These are phyloP conservation scores for Brachionus manjavacas DNA, from an alignment of 1,140 invertebrate species.

Conservation along the genomic window DNA sequence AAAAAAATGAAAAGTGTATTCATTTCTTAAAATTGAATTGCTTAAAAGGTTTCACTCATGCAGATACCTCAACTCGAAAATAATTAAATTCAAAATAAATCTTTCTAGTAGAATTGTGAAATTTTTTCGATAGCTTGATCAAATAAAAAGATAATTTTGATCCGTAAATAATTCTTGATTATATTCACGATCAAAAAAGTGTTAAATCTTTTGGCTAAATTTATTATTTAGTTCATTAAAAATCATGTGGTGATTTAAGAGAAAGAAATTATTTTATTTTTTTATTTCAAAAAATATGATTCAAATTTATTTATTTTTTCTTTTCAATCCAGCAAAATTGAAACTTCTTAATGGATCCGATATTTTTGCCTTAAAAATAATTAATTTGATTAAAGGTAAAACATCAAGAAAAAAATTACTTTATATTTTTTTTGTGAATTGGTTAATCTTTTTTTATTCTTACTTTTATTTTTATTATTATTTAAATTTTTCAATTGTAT, in stretches of 20 bases:
- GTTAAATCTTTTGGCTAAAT: no score
- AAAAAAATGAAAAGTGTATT: no score
- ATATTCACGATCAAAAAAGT: no score
- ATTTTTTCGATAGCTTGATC: no score
- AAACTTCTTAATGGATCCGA: slow-evolving; percentile 37
- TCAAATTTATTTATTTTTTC: slow-evolving; percentile 27
- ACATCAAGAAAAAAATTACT: background rate
- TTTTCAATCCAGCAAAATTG: slow-evolving; percentile 34
- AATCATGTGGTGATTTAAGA: background rate
- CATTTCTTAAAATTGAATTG: no score
- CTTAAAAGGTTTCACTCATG: no score
- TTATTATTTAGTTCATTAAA: background rate
- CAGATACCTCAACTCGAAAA: no score
- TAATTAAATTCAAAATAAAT: no score
- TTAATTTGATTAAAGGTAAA: background rate
- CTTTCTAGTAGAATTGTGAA: no score
- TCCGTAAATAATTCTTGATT: no score
- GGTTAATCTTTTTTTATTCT: slow-evolving; percentile 25
- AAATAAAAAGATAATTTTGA: no score
- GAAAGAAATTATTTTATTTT: background rate
- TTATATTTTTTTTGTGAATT: slow-evolving; percentile 20
- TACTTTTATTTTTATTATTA: slow-evolving; percentile 21
- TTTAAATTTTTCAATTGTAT: slow-evolving; percentile 36
- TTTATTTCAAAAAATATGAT: background rate
- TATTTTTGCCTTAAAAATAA: background rate